Percentiles rank a stretch among this genome's conserved stretches.
These are phyloP conservation scores for Ancistrus triradiatus DNA, from an alignment of 2,113 vertebrate genomes.

Conservation along the genomic window DNA sequence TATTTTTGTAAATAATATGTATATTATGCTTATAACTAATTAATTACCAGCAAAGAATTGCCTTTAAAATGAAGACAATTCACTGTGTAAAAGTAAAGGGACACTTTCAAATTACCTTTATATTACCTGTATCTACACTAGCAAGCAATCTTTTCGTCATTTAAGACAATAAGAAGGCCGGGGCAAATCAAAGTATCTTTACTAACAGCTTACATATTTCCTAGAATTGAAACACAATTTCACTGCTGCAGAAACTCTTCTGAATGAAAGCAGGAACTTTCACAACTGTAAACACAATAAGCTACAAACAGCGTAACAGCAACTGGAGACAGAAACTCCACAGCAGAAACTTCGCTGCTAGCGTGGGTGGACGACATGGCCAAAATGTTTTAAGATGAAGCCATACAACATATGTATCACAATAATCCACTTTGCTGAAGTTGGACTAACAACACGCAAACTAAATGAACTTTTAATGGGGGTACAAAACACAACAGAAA, in stretches of 20 bases:
- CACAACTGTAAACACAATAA: neutral
- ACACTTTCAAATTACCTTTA: constrained; percentile 40
- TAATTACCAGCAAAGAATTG: too few species aligned
- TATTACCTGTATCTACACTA: constrained; percentile 36
- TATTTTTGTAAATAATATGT: too few species aligned
- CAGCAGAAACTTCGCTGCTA: too few species aligned
- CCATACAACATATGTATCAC: too few species aligned
- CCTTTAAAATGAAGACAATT: constrained; percentile 34
- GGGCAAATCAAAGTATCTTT: neutral
- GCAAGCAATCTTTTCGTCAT: constrained; percentile 37
- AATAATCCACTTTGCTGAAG: too few species aligned
- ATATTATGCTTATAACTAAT: too few species aligned
- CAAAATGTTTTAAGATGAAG: too few species aligned
- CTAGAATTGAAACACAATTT: neutral
- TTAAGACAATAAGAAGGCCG: constrained; percentile 7
- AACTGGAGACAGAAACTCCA: neutral
- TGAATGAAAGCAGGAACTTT: constrained; percentile 9
- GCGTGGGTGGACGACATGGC: too few species aligned
- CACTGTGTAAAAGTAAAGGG: constrained; percentile 16
- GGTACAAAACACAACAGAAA: too few species aligned
- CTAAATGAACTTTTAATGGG: too few species aligned
- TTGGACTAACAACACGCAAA: too few species aligned
- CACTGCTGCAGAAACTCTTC: neutral
- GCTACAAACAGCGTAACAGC: neutral
- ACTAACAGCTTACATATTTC: neutral